A percentile compares a stretch with the other conserved stretches of the same genome.
Evolutionary conservation across 2,888 invertebrate genomes (phyloP).

Genomic region (Psylliodes chrysocephalus): DNA sequence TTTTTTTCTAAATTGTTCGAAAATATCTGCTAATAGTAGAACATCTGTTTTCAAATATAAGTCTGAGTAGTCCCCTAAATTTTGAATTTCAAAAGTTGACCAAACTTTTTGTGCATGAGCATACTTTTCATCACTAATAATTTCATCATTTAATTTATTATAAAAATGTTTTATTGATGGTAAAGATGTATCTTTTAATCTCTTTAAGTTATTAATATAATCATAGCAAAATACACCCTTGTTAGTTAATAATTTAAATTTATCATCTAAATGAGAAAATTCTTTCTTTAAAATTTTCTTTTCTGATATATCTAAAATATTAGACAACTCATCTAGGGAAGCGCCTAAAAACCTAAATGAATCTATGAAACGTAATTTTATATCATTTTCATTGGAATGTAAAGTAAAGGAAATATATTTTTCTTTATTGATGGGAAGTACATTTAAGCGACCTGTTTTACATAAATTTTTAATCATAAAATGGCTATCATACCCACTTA

Average conservation of each 20-base stretch:
- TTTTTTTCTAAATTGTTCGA: background rate
- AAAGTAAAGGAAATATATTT: background rate
- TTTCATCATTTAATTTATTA: conserved; percentile 39
- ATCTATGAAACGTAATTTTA: background rate
- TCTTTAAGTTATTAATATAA: conserved; percentile 40
- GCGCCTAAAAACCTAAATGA: background rate
- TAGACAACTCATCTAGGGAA: background rate
- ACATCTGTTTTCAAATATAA: conserved; percentile 39
- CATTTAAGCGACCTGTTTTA: conserved; percentile 26
- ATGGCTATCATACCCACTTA: conserved; percentile 52
- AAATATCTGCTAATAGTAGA: background rate
- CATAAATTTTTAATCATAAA: conserved; percentile 52
- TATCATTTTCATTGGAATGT: background rate
- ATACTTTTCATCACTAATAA: conserved; percentile 49
- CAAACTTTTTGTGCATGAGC: conserved; percentile 52
- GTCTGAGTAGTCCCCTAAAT: conserved; percentile 51
- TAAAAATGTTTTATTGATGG: conserved; percentile 47
- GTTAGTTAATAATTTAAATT: background rate
- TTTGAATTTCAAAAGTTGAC: conserved; percentile 48
- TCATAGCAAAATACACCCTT: conserved; percentile 43
- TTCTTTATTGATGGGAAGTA: background rate
- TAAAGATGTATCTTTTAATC: conserved; percentile 39
- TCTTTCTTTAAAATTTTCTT: no score
- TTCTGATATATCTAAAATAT: background rate
- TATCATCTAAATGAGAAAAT: no score